A percentile compares a stretch with the other conserved stretches of the same genome.
Conservation (phyloP, 2,888 invertebrate species). For the Copidosoma aretas region DNA sequence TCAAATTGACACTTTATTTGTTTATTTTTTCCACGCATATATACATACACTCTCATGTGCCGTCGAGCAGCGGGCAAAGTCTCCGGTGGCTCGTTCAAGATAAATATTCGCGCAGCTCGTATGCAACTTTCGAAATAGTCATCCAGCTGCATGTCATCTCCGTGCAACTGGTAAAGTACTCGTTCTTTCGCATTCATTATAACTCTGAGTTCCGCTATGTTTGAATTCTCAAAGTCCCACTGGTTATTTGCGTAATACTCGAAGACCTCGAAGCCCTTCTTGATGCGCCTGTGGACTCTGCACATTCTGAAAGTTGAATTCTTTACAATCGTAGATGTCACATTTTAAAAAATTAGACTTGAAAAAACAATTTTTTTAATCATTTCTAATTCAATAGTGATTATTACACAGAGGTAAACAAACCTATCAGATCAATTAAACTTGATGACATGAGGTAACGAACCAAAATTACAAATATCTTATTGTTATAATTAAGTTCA, state of each 20-base stretch:
- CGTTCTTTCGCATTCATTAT: slow-evolving; percentile 71
- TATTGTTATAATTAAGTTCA: too few species aligned
- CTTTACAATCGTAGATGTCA: too few species aligned
- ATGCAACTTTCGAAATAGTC: slow-evolving; percentile 85
- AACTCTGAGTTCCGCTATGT: slow-evolving; percentile 67
- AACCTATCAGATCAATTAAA: too few species aligned
- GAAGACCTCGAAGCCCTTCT: slow-evolving; percentile 86
- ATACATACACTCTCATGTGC: slow-evolving; percentile 79
- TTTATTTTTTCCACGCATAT: too few species aligned
- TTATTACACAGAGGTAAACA: too few species aligned
- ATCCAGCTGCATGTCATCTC: slow-evolving; percentile 75
- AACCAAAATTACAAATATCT: too few species aligned
- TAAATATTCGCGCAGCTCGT: slow-evolving; percentile 77
- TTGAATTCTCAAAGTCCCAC: slow-evolving; percentile 85
- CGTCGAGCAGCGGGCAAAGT: slow-evolving; percentile 80
- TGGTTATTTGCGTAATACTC: slow-evolving; percentile 92
- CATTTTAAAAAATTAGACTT: too few species aligned
- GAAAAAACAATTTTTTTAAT: too few species aligned
- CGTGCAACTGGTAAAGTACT: slow-evolving; percentile 73
- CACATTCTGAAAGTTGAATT: slow-evolving; percentile 69
- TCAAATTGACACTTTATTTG: too few species aligned
- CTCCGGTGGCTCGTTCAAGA: slow-evolving; percentile 83
- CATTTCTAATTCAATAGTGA: too few species aligned
- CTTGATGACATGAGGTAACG: too few species aligned
- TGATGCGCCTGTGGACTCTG: slow-evolving; percentile 81